These are phyloP conservation scores for Taeniopygia guttata DNA, from an alignment of 2,797 vertebrate species.

Conservation along the genomic window DNA sequence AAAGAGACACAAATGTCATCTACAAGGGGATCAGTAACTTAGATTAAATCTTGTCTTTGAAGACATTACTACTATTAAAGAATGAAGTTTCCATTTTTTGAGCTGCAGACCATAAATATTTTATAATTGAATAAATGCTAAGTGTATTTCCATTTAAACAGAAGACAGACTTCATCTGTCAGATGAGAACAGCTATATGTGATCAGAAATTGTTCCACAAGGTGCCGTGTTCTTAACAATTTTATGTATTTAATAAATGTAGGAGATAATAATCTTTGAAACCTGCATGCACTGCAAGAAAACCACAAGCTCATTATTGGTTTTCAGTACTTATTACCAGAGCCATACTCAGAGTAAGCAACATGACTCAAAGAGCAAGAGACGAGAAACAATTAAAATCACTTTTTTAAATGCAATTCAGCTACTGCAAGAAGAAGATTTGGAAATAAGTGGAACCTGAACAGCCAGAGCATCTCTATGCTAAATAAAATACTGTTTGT, in stretches of 20 bases:
- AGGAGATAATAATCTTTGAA: too few species aligned
- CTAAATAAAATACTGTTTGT: background rate
- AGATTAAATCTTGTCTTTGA: background rate
- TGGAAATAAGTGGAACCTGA: background rate
- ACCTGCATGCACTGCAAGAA: too few species aligned
- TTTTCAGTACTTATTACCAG: too few species aligned
- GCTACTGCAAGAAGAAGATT: background rate
- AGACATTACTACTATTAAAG: background rate
- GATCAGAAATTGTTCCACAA: background rate
- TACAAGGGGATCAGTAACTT: background rate
- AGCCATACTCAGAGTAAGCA: too few species aligned
- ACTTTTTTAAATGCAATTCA: background rate
- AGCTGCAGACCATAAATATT: background rate
- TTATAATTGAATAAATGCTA: background rate
- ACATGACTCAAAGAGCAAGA: background rate
- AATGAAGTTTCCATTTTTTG: background rate
- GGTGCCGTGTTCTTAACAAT: background rate
- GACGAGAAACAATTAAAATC: background rate
- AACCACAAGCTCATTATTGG: too few species aligned
- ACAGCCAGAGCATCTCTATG: background rate
- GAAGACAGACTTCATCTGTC: background rate
- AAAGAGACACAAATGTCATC: background rate
- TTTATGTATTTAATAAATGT: background rate
- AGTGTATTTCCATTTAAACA: background rate
- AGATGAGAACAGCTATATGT: background rate